Evolutionary conservation across 2,797 vertebrate genomes (phyloP).

Genomic region (Thalassophryne amazonica): DNA sequence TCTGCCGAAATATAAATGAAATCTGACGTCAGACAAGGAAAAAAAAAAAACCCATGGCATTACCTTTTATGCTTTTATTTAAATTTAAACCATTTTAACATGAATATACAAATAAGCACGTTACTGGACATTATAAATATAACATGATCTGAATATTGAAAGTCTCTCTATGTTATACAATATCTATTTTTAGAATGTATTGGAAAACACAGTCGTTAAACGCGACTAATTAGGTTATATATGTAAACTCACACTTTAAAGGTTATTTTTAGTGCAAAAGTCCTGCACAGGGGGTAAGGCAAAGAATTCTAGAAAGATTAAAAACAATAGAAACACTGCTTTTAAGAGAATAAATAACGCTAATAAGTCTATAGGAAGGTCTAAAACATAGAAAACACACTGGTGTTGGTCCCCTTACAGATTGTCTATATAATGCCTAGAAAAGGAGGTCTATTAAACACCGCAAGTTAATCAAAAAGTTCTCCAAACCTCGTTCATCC

Average conservation of each 20-base stretch:
- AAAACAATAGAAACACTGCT: constrained; percentile 80
- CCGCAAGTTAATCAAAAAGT: constrained; percentile 25
- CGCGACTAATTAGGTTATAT: constrained; percentile 32
- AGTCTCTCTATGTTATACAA: constrained; percentile 44
- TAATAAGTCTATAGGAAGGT: constrained; percentile 60
- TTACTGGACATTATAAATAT: constrained; percentile 67
- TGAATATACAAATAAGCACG: constrained; percentile 70
- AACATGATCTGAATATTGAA: constrained; percentile 60
- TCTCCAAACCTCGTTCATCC: constrained; percentile 26
- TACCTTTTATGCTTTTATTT: too few species aligned
- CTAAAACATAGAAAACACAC: constrained; percentile 66
- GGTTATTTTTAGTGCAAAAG: constrained; percentile 62
- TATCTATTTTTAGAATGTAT: constrained; percentile 37
- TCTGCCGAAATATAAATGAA: too few species aligned
- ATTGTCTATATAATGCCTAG: constrained; percentile 54
- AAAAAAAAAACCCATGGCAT: too few species aligned
- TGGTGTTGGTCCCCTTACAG: constrained; percentile 60
- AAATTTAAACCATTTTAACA: constrained; percentile 51
- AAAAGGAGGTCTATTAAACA: constrained; percentile 29
- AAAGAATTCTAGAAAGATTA: constrained; percentile 70
- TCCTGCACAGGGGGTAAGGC: constrained; percentile 66
- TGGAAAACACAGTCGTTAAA: constrained; percentile 25
- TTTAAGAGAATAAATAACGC: constrained; percentile 62
- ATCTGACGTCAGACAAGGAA: too few species aligned
- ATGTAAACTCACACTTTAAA: constrained; percentile 46